A percentile compares a stretch with the other conserved stretches of the same genome.
Conservation (phyloP, 2,797 vertebrate species). For the Danio tinwini region DNA sequence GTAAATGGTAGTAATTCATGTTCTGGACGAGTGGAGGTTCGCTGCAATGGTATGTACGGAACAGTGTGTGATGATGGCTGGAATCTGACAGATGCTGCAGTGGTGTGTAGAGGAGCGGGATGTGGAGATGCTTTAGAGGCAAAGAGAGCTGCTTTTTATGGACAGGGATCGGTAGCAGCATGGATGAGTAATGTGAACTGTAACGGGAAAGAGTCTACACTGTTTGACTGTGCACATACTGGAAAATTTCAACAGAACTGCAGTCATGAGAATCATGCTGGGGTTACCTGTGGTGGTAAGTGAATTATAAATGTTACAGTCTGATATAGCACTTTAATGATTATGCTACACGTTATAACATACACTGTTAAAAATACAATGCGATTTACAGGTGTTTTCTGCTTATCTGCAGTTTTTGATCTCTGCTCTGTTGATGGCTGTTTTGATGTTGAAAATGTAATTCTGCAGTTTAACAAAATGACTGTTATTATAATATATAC, state of each 20-base stretch:
- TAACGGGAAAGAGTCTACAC: constrained; percentile 6
- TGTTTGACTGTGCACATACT: not conserved
- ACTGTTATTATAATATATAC: too few relatives aligned
- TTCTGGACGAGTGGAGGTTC: constrained; percentile 3
- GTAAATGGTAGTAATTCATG: not conserved
- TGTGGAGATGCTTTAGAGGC: constrained; percentile 49
- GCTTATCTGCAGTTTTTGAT: too few relatives aligned
- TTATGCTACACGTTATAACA: too few relatives aligned
- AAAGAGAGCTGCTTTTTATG: constrained; percentile 14
- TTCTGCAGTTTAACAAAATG: too few relatives aligned
- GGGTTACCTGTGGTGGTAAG: constrained; percentile 29
- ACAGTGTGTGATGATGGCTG: constrained; percentile 11
- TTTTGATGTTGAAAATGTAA: too few relatives aligned
- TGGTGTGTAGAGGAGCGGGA: not conserved
- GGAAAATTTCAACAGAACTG: not conserved
- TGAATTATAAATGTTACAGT: not conserved
- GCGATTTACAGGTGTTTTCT: too few relatives aligned
- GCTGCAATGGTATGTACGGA: not conserved
- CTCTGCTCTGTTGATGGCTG: too few relatives aligned
- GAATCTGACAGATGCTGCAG: not conserved
- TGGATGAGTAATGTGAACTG: constrained; percentile 32
- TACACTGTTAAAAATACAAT: too few relatives aligned
- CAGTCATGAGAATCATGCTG: constrained; percentile 4
- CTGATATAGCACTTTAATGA: not conserved
- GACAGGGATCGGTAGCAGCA: not conserved